Evolutionary conservation across 2,113 vertebrate species (phyloP).

Genomic region (Anguilla japonica): DNA sequence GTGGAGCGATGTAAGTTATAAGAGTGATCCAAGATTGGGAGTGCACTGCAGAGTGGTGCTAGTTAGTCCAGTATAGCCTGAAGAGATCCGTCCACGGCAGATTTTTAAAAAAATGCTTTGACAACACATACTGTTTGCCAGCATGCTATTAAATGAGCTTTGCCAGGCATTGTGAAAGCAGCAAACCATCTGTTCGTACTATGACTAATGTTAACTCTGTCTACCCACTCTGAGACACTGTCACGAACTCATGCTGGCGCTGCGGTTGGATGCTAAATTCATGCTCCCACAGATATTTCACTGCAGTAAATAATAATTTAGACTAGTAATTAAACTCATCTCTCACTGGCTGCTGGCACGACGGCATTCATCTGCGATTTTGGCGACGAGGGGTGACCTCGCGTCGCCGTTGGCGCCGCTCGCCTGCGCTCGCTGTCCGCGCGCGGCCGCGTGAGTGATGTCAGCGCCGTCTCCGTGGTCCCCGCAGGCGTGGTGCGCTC

Average conservation of each 20-base stretch:
- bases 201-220: neutral
- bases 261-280: neutral
- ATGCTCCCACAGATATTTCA: neutral
- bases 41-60: too few relatives aligned
- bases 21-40: too few relatives aligned
- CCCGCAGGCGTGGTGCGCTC: conserved; percentile 78
- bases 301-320: neutral
- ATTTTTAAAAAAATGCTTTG: neutral
- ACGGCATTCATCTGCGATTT: neutral
- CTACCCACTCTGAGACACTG: neutral
- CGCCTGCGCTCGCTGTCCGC: too few relatives aligned
- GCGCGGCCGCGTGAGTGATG: neutral
- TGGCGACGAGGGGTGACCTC: too few relatives aligned
- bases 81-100: too few relatives aligned
- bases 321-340: neutral
- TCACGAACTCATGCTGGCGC: neutral
- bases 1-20: too few relatives aligned
- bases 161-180: neutral
- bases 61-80: too few relatives aligned
- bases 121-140: too few relatives aligned
- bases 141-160: too few relatives aligned
- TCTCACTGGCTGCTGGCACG: neutral
- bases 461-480: neutral
- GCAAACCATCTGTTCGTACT: neutral
- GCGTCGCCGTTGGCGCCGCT: neutral